These are phyloP conservation scores for Ictalurus punctatus DNA, from an alignment of 2,113 vertebrate genomes.

Conservation along the genomic window DNA sequence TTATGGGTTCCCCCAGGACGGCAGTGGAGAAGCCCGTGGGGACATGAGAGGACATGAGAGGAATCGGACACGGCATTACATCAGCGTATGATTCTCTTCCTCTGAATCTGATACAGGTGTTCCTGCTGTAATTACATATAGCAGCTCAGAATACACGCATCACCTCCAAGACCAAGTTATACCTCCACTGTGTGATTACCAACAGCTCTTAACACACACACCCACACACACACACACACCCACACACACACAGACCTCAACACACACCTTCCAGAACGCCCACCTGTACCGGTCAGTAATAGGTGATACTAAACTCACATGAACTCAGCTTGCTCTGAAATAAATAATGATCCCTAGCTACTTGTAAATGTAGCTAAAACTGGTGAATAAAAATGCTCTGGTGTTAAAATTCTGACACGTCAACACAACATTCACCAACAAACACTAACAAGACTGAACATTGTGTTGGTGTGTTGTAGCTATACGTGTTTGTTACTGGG, in stretches of 20 bases:
- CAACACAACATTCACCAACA: neutral
- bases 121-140: slow-evolving; percentile 61
- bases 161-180: neutral
- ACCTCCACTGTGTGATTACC: slow-evolving; percentile 2
- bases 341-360: neutral
- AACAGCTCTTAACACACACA: slow-evolving; percentile 7
- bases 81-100: slow-evolving; percentile 33
- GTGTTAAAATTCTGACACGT: neutral
- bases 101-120: slow-evolving; percentile 12
- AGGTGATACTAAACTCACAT: neutral
- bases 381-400: neutral
- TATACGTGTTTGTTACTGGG: too few relatives aligned
- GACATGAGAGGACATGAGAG: neutral
- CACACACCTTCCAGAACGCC: neutral
- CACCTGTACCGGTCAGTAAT: neutral
- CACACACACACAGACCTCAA: neutral
- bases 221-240: neutral
- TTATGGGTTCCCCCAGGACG: neutral
- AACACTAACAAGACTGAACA: neutral
- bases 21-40: neutral
- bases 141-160: slow-evolving; percentile 49
- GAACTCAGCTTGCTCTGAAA: neutral
- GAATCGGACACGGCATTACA: slow-evolving; percentile 1
- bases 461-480: neutral
- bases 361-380: too few relatives aligned